Evolutionary conservation across 2,797 vertebrate genomes (phyloP).

Genomic region (Furcifer pardalis): DNA sequence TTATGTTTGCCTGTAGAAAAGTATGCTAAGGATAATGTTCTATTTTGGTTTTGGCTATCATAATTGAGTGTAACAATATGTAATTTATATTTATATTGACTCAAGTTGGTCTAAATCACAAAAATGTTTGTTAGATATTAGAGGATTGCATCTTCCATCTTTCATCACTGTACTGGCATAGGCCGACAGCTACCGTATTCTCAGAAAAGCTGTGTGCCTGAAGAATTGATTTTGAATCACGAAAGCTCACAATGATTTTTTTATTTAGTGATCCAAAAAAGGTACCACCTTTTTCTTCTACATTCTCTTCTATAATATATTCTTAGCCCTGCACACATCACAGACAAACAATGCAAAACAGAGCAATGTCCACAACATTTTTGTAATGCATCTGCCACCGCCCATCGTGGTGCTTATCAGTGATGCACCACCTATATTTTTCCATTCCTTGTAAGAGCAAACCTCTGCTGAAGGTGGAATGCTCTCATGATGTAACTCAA

Average conservation of each 20-base stretch:
- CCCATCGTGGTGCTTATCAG: neutral
- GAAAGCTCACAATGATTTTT: too few relatives aligned
- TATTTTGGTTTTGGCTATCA: conserved; percentile 37
- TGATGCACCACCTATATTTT: neutral
- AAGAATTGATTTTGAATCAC: too few relatives aligned
- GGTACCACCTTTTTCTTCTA: too few relatives aligned
- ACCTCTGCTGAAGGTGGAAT: neutral
- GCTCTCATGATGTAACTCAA: neutral
- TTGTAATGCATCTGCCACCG: neutral
- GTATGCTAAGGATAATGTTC: conserved; percentile 45
- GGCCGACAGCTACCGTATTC: neutral
- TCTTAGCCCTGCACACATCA: neutral
- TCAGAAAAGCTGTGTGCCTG: neutral
- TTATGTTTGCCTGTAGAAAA: conserved; percentile 76
- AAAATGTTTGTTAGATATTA: conserved; percentile 49
- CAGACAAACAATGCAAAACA: neutral
- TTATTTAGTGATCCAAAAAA: too few relatives aligned
- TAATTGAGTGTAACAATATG: conserved; percentile 41
- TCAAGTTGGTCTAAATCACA: conserved; percentile 54
- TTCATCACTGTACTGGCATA: neutral
- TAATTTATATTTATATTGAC: conserved; percentile 59
- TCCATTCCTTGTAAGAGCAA: neutral
- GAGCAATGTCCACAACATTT: neutral
- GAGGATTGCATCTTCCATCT: neutral
- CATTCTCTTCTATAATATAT: neutral